Conservation (phyloP, 2,797 vertebrate genomes). For the Amniataba percoides region DNA sequence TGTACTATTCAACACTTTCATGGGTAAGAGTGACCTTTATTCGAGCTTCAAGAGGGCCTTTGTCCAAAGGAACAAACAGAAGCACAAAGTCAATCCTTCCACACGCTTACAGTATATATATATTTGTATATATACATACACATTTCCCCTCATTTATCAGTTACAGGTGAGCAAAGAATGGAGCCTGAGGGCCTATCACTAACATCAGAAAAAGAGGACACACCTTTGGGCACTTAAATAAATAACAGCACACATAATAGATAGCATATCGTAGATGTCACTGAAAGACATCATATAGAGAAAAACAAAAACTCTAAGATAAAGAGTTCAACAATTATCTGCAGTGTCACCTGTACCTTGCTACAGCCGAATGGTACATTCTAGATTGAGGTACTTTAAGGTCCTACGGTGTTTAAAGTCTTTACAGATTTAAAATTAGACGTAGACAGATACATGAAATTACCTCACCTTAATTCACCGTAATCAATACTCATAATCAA, state of each 20-base stretch:
- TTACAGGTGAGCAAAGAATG: slow-evolving; percentile 36
- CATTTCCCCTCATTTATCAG: slow-evolving; percentile 32
- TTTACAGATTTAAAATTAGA: slow-evolving; percentile 22
- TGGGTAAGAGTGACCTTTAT: slow-evolving; percentile 75
- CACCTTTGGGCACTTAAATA: slow-evolving; percentile 83
- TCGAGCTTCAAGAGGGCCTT: slow-evolving; percentile 60
- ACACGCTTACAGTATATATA: slow-evolving; percentile 44
- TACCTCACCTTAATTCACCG: background rate
- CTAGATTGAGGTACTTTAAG: slow-evolving; percentile 60
- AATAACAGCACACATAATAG: slow-evolving; percentile 63
- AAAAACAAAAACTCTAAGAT: background rate
- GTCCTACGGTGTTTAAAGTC: slow-evolving; percentile 49
- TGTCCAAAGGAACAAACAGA: slow-evolving; percentile 49
- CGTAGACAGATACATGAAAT: background rate
- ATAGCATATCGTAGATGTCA: slow-evolving; percentile 36
- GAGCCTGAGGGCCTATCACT: slow-evolving; percentile 11
- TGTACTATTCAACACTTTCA: background rate
- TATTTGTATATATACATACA: slow-evolving; percentile 51
- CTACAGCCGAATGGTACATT: slow-evolving; percentile 55
- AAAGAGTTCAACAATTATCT: slow-evolving; percentile 16
- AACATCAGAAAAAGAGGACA: slow-evolving; percentile 35
- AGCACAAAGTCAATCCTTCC: slow-evolving; percentile 49
- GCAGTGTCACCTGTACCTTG: slow-evolving; percentile 4
- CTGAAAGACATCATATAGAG: slow-evolving; percentile 21
- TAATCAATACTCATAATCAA: background rate